phyloP scores from a whole-genome alignment of 1,140 invertebrate genomes.

The Achroia grisella region DNA sequence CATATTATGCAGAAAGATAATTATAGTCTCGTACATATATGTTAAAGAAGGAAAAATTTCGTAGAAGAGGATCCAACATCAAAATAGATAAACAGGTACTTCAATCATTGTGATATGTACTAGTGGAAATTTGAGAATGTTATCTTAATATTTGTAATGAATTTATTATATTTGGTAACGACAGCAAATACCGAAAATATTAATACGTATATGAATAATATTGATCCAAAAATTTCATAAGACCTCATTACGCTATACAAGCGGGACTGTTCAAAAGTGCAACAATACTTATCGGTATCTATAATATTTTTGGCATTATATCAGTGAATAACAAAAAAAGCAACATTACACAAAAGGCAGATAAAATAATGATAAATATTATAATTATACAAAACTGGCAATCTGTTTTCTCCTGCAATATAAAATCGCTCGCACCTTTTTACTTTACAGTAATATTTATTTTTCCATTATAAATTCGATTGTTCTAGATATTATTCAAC shows the following conservation, averaged over 20 bases:
- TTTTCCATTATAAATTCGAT: too few species aligned
- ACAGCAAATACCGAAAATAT: background rate
- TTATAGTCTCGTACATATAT: too few species aligned
- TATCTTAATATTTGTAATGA: background rate
- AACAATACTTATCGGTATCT: background rate
- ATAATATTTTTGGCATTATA: background rate
- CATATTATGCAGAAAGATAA: too few species aligned
- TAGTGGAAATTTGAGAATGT: background rate
- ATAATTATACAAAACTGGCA: too few species aligned
- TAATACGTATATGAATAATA: constrained; percentile 1
- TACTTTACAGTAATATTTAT: too few species aligned
- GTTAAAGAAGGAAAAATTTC: too few species aligned
- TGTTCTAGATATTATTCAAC: too few species aligned
- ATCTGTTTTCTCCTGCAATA: too few species aligned
- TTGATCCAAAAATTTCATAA: constrained; percentile 14
- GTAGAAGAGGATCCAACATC: too few species aligned
- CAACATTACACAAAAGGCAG: too few species aligned
- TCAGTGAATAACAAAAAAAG: background rate
- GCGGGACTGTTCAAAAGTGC: background rate
- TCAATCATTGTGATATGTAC: constrained; percentile 6
- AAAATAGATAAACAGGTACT: background rate
- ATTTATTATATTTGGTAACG: constrained; percentile 1
- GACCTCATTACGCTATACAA: background rate
- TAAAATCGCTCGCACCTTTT: too few species aligned
- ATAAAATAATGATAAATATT: too few species aligned